A percentile compares a stretch with the other conserved stretches of the same genome.
Evolutionary conservation across 1,140 invertebrate genomes (phyloP).

Genomic region (Drosophila ficusphila): DNA sequence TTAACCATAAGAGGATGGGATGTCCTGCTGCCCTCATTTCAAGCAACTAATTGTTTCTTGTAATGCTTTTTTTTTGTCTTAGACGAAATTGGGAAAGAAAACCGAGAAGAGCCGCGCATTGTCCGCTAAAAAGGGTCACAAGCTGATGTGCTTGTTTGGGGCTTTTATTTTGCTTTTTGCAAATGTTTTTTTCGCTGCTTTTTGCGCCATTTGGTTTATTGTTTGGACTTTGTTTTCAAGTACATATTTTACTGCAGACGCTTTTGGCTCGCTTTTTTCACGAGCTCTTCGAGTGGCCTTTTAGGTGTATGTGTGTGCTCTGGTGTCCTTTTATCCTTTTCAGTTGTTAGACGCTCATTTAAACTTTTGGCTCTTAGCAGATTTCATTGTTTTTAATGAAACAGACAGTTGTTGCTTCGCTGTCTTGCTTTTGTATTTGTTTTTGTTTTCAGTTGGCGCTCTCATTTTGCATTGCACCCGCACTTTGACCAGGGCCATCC

Average conservation of each 20-base stretch:
- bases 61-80: slow-evolving; percentile 68
- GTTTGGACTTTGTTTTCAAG: slow-evolving; percentile 77
- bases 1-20: slow-evolving; percentile 28
- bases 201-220: slow-evolving; percentile 77
- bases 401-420: slow-evolving; percentile 63
- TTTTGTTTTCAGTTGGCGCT: slow-evolving; percentile 26
- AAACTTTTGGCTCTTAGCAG: slow-evolving; percentile 80
- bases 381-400: slow-evolving; percentile 82
- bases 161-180: slow-evolving; percentile 20
- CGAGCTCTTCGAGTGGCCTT: slow-evolving; percentile 34
- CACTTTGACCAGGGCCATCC: slow-evolving; percentile 48
- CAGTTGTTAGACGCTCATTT: slow-evolving; percentile 75
- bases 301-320: slow-evolving; percentile 11
- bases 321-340: slow-evolving; percentile 47
- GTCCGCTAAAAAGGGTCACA: slow-evolving; percentile 75
- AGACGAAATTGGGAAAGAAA: slow-evolving; percentile 9
- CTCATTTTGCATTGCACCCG: slow-evolving; percentile 71
- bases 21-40: slow-evolving; percentile 51
- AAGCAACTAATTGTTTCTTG: slow-evolving; percentile 73
- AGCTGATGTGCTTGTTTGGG: slow-evolving; percentile 67
- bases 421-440: slow-evolving; percentile 25
- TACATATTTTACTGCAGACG: slow-evolving; percentile 69
- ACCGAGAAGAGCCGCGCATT: slow-evolving; percentile 40
- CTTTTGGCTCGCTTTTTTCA: slow-evolving; percentile 58
- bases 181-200: slow-evolving; percentile 46